These are phyloP conservation scores for Gyps fulvus DNA, from an alignment of 2,113 vertebrate species.

Conservation along the genomic window DNA sequence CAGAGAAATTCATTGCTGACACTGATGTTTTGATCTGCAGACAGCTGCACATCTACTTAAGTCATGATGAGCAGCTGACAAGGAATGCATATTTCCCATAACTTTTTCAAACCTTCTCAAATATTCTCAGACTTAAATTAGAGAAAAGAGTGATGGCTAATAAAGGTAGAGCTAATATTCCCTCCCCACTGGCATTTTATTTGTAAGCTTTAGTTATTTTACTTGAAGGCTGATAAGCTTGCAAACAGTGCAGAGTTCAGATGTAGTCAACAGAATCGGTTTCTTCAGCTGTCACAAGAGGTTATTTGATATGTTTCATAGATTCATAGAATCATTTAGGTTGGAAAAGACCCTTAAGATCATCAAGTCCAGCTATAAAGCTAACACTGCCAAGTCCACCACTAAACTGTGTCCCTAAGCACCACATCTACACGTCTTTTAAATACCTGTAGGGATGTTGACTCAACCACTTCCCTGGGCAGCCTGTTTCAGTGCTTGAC, in stretches of 20 bases:
- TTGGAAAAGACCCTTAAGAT: neutral
- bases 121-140: neutral
- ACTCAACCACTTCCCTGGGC: neutral
- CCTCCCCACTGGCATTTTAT: neutral
- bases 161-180: neutral
- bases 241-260: neutral
- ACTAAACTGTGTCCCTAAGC: accelerated
- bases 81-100: neutral
- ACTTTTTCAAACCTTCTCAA: neutral
- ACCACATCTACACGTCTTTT: accelerated
- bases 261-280: neutral
- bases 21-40: neutral
- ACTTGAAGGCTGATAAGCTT: neutral
- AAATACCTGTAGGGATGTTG: neutral
- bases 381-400: neutral
- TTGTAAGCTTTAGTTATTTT: accelerated
- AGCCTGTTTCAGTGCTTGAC: neutral
- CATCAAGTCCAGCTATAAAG: neutral
- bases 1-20: neutral
- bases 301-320: neutral
- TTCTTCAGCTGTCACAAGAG: neutral
- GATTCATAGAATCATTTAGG: neutral
- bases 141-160: neutral
- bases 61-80: neutral
- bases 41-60: neutral